phyloP scores from a whole-genome alignment of 2,888 invertebrate genomes.

The Pilophorus perplexus region DNA sequence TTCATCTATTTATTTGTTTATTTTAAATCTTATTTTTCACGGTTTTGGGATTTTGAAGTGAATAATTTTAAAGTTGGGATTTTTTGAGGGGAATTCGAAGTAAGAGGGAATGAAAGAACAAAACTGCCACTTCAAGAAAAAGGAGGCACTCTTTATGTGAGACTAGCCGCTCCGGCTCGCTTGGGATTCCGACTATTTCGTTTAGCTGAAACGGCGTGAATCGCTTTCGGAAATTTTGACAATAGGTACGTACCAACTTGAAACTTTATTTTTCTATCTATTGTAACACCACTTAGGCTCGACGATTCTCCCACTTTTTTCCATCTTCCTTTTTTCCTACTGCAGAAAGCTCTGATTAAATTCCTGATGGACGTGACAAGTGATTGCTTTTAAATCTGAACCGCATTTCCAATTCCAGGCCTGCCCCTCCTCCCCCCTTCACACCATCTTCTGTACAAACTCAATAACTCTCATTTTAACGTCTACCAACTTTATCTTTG shows the following conservation, averaged over 20 bases:
- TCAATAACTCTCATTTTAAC: constrained; percentile 33
- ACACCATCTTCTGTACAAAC: constrained; percentile 28
- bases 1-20: too few species aligned
- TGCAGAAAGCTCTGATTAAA: constrained; percentile 35
- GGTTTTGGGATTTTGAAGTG: too few species aligned
- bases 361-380: constrained; percentile 40
- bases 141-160: too few species aligned
- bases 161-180: too few species aligned
- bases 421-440: background rate
- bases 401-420: constrained; percentile 36
- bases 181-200: too few species aligned
- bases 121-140: too few species aligned
- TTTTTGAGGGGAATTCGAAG: too few species aligned
- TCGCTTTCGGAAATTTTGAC: too few species aligned
- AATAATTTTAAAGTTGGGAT: too few species aligned
- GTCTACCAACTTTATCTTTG: constrained; percentile 32
- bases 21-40: too few species aligned
- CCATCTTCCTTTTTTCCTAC: background rate
- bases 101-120: too few species aligned
- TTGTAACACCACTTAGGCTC: background rate
- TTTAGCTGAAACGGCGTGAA: too few species aligned
- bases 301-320: background rate
- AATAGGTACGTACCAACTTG: background rate
- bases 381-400: constrained; percentile 41
- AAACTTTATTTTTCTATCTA: background rate